Evolutionary conservation across 1,140 invertebrate genomes (phyloP).

Genomic region (Danaus melanippus): DNA sequence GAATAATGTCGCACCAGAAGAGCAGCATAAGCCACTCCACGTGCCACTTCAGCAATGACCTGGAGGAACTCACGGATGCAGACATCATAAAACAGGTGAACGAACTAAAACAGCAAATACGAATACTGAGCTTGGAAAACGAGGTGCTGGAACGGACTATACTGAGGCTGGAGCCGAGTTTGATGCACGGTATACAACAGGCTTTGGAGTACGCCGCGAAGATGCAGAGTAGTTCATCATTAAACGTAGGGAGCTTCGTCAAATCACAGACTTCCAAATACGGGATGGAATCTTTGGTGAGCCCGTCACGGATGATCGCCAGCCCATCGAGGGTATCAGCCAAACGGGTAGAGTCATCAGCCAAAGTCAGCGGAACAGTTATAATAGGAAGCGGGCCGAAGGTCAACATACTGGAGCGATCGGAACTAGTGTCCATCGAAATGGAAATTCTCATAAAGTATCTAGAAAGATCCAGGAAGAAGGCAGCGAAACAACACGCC

Average conservation of each 20-base stretch:
- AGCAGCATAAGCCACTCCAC: conserved; percentile 44
- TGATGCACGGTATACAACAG: conserved; percentile 57
- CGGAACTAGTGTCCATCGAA: conserved; percentile 62
- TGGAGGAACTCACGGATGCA: conserved; percentile 46
- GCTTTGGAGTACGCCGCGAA: conserved; percentile 56
- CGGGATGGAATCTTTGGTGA: conserved; percentile 38
- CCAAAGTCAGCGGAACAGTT: conserved; percentile 44
- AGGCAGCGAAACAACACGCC: conserved; percentile 43
- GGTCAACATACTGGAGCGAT: conserved; percentile 59
- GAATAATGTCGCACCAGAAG: conserved; percentile 32
- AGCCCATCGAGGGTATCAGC: conserved; percentile 51
- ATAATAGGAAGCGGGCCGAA: conserved; percentile 44
- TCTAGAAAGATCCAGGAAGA: conserved; percentile 37
- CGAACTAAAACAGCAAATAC: conserved; percentile 47
- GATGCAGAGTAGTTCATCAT: conserved; percentile 39
- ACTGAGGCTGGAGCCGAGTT: conserved; percentile 46
- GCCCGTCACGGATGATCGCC: conserved; percentile 45
- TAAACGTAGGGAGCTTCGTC: conserved; percentile 42
- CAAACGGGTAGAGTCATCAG: conserved; percentile 46
- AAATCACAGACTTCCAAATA: conserved; percentile 47
- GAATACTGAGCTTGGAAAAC: conserved; percentile 50
- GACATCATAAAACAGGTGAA: conserved; percentile 52
- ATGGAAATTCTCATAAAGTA: conserved; percentile 56
- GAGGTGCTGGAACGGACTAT: conserved; percentile 60
- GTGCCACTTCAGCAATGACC: conserved; percentile 38